phyloP scores from a whole-genome alignment of 2,797 vertebrate genomes.

The Aldrovandia affinis region DNA sequence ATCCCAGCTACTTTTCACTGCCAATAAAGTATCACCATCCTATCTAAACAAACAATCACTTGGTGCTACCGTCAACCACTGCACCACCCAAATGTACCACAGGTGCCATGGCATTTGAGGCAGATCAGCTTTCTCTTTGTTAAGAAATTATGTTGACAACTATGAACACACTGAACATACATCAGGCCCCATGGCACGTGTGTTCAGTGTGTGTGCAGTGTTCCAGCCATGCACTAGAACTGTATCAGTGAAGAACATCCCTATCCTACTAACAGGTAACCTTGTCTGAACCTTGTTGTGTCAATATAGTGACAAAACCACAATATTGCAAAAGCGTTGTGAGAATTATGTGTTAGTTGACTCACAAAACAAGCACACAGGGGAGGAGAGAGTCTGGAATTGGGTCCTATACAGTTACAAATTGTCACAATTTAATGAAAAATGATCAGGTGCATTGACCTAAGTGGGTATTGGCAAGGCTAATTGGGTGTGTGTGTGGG shows the following conservation, averaged over 20 bases:
- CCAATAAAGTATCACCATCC: neutral
- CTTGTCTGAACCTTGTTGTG: neutral
- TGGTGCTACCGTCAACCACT: no score
- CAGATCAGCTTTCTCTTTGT: neutral
- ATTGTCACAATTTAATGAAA: neutral
- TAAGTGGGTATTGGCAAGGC: neutral
- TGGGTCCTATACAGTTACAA: neutral
- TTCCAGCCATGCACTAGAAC: neutral
- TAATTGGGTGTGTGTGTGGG: neutral
- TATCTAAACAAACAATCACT: neutral
- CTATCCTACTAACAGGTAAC: neutral
- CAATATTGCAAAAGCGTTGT: neutral
- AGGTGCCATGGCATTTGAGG: neutral
- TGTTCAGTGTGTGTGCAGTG: no score
- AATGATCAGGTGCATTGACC: neutral
- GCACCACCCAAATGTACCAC: neutral
- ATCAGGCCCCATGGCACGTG: neutral
- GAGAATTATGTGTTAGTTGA: neutral
- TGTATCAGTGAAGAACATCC: neutral
- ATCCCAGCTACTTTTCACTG: neutral
- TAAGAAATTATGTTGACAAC: neutral
- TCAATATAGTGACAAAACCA: neutral
- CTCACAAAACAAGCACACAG: neutral
- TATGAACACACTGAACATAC: neutral
- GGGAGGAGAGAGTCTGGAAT: neutral